These are phyloP conservation scores for Crossocerus cetratus DNA, from an alignment of 2,888 invertebrate species.

Conservation along the genomic window DNA sequence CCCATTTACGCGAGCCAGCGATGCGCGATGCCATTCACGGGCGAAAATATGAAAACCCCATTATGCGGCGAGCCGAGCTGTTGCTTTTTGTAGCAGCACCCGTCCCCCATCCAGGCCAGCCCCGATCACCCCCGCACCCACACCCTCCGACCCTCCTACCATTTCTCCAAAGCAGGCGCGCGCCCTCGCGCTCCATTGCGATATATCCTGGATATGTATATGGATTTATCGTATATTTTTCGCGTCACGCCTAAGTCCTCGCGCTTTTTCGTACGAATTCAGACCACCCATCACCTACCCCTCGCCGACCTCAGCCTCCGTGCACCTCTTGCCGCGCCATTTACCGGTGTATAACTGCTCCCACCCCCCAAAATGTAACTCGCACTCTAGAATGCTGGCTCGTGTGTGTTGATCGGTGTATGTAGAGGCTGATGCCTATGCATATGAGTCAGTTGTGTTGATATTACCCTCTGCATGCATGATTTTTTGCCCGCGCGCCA, in stretches of 20 bases:
- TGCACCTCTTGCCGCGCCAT: neutral
- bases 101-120: neutral
- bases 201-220: slow-evolving; percentile 24
- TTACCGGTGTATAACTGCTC: neutral
- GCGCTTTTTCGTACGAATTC: slow-evolving; percentile 51
- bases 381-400: no score
- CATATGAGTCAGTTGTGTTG: no score
- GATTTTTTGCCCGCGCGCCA: no score
- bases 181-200: neutral
- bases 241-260: slow-evolving; percentile 59
- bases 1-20: slow-evolving; percentile 71
- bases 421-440: no score
- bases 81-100: slow-evolving; percentile 43
- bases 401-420: no score
- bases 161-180: neutral
- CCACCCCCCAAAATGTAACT: no score
- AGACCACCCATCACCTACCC: neutral
- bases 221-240: slow-evolving; percentile 64
- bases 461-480: no score
- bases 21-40: slow-evolving; percentile 72
- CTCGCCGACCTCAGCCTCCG: neutral
- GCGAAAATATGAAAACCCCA: slow-evolving; percentile 68
- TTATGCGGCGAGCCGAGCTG: slow-evolving; percentile 57
- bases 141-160: slow-evolving; percentile 4
- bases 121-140: neutral